These are phyloP conservation scores for Phrynocephalus guinanensis DNA, from an alignment of 2,797 vertebrate species.

Conservation along the genomic window DNA sequence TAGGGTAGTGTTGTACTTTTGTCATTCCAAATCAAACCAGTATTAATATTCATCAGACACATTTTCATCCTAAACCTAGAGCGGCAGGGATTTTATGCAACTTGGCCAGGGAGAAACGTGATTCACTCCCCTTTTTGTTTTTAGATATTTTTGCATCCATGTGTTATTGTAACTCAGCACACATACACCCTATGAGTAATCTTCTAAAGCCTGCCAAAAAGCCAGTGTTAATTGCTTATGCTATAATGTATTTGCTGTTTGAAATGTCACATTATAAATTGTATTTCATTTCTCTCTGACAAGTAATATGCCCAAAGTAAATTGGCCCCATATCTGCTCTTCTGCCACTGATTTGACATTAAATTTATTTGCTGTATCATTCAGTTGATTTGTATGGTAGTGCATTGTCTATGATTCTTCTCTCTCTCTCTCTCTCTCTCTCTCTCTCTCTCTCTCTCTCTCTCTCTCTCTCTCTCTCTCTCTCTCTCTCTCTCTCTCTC, in stretches of 20 bases:
- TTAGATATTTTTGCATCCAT: constrained; percentile 55
- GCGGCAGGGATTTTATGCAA: constrained; percentile 38
- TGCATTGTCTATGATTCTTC: not conserved
- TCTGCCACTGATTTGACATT: constrained; percentile 40
- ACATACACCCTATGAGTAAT: constrained; percentile 64
- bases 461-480: too few species aligned
- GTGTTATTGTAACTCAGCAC: constrained; percentile 59
- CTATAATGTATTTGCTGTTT: constrained; percentile 75
- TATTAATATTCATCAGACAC: constrained; percentile 39
- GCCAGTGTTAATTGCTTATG: constrained; percentile 76
- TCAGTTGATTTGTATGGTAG: constrained; percentile 23
- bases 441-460: too few species aligned
- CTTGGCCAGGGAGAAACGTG: constrained; percentile 5
- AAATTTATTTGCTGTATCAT: constrained; percentile 42
- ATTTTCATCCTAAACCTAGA: constrained; percentile 52
- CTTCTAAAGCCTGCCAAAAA: constrained; percentile 75
- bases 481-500: too few species aligned
- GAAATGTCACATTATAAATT: constrained; percentile 79
- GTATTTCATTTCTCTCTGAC: constrained; percentile 73
- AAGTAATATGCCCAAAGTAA: constrained; percentile 70
- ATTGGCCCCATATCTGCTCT: constrained; percentile 56
- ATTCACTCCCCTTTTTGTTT: constrained; percentile 21
- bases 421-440: too few species aligned
- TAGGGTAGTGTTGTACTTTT: not conserved
- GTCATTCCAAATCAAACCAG: constrained; percentile 12